These are phyloP conservation scores for Xyrichtys novacula DNA, from an alignment of 2,797 vertebrate species.

Conservation along the genomic window DNA sequence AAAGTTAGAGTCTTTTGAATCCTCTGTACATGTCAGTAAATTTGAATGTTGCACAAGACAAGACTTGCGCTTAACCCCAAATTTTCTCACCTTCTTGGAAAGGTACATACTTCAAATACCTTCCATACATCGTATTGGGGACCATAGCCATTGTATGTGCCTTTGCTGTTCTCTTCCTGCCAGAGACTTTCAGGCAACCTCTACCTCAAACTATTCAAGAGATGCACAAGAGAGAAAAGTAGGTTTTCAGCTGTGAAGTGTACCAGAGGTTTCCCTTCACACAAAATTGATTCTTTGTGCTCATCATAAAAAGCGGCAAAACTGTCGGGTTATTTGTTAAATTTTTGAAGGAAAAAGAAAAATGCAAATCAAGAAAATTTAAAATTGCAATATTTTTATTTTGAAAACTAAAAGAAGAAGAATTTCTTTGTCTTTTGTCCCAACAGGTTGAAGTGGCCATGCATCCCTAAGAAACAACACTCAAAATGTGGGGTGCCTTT, in stretches of 20 bases:
- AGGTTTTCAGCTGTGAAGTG: neutral
- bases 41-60: no score
- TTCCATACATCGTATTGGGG: constrained; percentile 90
- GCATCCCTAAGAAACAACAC: neutral
- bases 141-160: constrained; percentile 85
- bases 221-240: constrained; percentile 86
- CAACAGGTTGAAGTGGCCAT: constrained; percentile 16
- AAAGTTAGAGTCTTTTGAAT: no score
- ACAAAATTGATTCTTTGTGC: no score
- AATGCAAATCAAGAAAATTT: no score
- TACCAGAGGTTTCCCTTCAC: no score
- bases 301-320: no score
- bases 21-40: no score
- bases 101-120: constrained; percentile 84
- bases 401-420: neutral
- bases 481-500: neutral
- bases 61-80: neutral
- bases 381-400: neutral
- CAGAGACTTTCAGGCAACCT: constrained; percentile 87
- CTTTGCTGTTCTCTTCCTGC: constrained; percentile 86
- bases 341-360: no score
- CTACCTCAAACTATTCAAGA: constrained; percentile 90
- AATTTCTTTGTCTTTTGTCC: constrained; percentile 16
- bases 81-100: neutral
- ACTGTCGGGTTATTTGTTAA: no score